Evolutionary conservation across 2,797 vertebrate species (phyloP), one percentile per base, ranked within the genome.

Genomic region (Adrianichthys oophorus): DNA sequence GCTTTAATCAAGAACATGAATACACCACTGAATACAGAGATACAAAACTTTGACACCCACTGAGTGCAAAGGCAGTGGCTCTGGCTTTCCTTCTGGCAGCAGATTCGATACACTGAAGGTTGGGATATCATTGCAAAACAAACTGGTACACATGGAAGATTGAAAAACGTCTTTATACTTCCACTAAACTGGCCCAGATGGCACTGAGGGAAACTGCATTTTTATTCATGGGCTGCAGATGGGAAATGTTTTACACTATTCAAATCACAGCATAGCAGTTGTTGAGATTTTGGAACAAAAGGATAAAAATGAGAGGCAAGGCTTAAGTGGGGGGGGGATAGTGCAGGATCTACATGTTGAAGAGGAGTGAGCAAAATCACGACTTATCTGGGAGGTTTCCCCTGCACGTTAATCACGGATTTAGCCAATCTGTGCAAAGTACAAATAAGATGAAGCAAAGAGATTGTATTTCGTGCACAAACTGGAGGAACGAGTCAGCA

Each of bases 391-490:
- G 54, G 17, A 48, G 66, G 61, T 21, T 73, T 77, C 49, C 52
- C 68, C 63, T 74, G 59, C 52, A 23, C 45, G 52, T 40, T 45
- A 8, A 54, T 59, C 52, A 70, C 50, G 74, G 48, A 70, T 84
- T 81, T 76, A 81, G 84, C 84, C 63, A 80, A 52, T 58, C 78
- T 68, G 67, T 78, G 52, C 72, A 66, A 77, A 79, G 64, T 61
- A 71, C 60, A 66, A 81, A 80, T 72, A 79, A 37, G 32, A 37
- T 3, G 32, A 37, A 37, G 32, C 10, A 37, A 37, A 12, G 32
- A 37, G 32, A 32, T 32, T 37, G 32, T 37, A 10, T 37, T 29
- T 37, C 32, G 10, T 37, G 57, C 74, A 37, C 32, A 67, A 56
- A 45, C 8, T 56, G 19, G 1, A 18, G 18, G 51, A 51, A 67